Evolutionary conservation across 2,888 invertebrate genomes (phyloP), one percentile per base, ranked within the genome.

Genomic region (Habroteleia sp.): DNA sequence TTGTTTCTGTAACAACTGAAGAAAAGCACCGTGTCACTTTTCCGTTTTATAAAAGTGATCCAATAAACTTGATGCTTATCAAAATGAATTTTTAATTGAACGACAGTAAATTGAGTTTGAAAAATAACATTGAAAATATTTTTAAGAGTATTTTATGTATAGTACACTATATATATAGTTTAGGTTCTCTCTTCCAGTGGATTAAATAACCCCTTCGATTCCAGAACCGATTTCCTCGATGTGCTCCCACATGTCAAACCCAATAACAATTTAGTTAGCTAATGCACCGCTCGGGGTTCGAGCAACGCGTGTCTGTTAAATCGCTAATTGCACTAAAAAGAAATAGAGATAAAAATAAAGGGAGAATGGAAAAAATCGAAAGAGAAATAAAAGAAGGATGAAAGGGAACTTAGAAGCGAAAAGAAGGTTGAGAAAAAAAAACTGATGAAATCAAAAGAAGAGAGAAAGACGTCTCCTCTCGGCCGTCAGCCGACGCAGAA

Each of bases 251-350:
- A 68, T 78, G 74, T 72, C 71, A 66, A 54, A 73, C 68, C 80
- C 83, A 85, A 85, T 84, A 84, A 84, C 85, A 81, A 83, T 81
- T 85, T 81, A 83, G 79, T 82, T 81, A 81, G 80, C 79, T 79
- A 79, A 84, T 78, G 81, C 74, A 76, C 65, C 33, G 44, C 58
- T 74, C 77, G 79, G 77, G 79, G 81, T 78, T 84, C 83, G 81
- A 83, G 75, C 80, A 78, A n/a, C n/a, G 79, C 81, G 82, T 79
- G 83, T 83, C 83, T 82, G 84, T 85, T 85, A 85, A 86, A 87
- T 85, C 83, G 83, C 82, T 85, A 85, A 87, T 86, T 85, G 83
- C 80, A 78, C 79, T 39, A 56, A 50, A 23, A 35, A 29, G 41
- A 44, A 60, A 27, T 5, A 29, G 31, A n/a, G n/a, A 20, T 8